These are phyloP conservation scores for Amyelois transitella DNA, from an alignment of 1,140 invertebrate genomes.

Conservation along the genomic window DNA sequence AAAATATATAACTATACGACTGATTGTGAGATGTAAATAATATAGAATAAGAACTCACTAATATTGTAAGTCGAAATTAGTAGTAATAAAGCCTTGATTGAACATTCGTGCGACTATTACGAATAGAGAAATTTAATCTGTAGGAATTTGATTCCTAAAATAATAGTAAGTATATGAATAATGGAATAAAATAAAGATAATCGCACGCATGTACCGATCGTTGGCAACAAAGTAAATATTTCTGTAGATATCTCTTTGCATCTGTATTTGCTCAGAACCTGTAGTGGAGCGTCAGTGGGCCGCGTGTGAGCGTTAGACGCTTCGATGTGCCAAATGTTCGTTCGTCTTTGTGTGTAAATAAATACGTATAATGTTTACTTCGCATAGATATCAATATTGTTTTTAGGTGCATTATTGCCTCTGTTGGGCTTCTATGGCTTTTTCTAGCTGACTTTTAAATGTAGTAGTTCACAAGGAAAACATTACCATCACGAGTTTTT, in stretches of 20 bases:
- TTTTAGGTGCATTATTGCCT: conserved; percentile 7
- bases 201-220: neutral
- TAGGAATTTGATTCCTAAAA: neutral
- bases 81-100: conserved; percentile 9
- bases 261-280: conserved; percentile 70
- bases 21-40: conserved; percentile 72
- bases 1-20: conserved; percentile 64
- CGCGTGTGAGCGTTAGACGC: conserved; percentile 51
- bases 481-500: no score
- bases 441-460: conserved; percentile 3
- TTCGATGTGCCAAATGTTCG: conserved; percentile 65
- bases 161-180: no score
- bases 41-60: conserved; percentile 61
- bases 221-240: conserved; percentile 24
- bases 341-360: conserved; percentile 46
- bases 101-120: neutral
- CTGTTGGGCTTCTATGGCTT: conserved; percentile 9
- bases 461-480: neutral
- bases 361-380: conserved; percentile 17
- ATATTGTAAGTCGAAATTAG: conserved; percentile 48
- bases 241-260: conserved; percentile 66
- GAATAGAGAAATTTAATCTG: neutral
- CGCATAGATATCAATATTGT: conserved; percentile 17
- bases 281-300: conserved; percentile 41
- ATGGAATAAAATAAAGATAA: neutral